A percentile compares a stretch with the other conserved stretches of the same genome.
Evolutionary conservation across 1,140 invertebrate species (phyloP).

Genomic region (Drosophila gunungcola): DNA sequence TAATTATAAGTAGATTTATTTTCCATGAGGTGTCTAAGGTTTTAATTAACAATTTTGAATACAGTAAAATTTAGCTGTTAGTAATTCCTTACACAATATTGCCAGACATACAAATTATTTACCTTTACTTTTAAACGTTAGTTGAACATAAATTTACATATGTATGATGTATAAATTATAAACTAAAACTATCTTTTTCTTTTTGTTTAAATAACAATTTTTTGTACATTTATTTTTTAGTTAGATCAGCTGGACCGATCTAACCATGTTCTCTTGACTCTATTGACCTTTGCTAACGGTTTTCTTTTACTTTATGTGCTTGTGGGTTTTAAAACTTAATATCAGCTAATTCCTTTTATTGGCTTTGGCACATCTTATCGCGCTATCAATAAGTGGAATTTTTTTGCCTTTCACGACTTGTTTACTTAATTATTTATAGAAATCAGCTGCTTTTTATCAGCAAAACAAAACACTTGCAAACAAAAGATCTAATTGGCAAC

Average conservation of each 20-base stretch:
- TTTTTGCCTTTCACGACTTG: conserved; percentile 10
- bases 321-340: conserved; percentile 1
- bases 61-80: too few species aligned
- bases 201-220: neutral
- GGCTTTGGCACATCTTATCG: neutral
- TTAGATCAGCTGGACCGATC: too few species aligned
- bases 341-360: neutral
- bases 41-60: too few species aligned
- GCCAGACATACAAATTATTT: too few species aligned
- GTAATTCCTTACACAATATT: too few species aligned
- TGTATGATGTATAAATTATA: too few species aligned
- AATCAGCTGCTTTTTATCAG: conserved; percentile 29
- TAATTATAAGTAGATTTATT: neutral
- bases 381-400: conserved; percentile 12
- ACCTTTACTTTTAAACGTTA: too few species aligned
- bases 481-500: conserved; percentile 18
- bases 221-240: neutral
- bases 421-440: conserved; percentile 48
- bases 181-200: too few species aligned
- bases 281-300: conserved; percentile 12
- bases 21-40: too few species aligned
- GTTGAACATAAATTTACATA: too few species aligned
- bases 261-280: neutral
- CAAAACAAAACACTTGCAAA: conserved; percentile 20
- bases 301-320: neutral